Conservation (phyloP, 2,888 invertebrate genomes). For the Acrocyrtus sp. region DNA sequence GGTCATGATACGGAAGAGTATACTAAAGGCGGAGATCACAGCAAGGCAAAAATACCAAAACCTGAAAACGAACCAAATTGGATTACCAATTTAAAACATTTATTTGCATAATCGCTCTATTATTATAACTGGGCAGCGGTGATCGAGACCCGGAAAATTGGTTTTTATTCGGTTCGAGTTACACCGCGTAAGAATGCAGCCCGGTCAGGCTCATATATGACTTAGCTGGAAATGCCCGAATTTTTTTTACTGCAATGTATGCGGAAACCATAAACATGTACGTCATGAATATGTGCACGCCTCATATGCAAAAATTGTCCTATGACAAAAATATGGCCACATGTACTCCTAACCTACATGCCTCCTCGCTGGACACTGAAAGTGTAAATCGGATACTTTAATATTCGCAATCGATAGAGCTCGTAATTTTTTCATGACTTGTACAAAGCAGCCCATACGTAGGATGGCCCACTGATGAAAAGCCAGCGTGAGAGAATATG, state of each 20-base stretch:
- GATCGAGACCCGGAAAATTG: slow-evolving; percentile 33
- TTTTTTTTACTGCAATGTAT: neutral
- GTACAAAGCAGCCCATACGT: slow-evolving; percentile 20
- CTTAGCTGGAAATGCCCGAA: neutral
- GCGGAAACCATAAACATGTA: neutral
- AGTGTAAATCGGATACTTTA: slow-evolving; percentile 13
- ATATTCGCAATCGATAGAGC: slow-evolving; percentile 53
- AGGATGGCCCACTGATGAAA: neutral
- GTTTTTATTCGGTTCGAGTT: slow-evolving; percentile 6
- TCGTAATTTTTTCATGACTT: slow-evolving; percentile 50
- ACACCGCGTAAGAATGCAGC: neutral
- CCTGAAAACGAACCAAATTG: slow-evolving; percentile 25
- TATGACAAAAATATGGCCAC: neutral
- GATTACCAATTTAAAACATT: neutral
- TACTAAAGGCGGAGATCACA: slow-evolving; percentile 53
- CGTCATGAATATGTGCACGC: slow-evolving; percentile 1
- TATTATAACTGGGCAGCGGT: neutral
- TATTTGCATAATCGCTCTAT: neutral
- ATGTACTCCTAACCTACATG: neutral
- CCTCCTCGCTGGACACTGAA: neutral
- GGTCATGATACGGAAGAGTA: slow-evolving; percentile 56
- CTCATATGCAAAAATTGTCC: neutral
- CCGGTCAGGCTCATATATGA: neutral
- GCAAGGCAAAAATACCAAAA: slow-evolving; percentile 54
- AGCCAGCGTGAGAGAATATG: neutral